phyloP scores from a whole-genome alignment of 2,113 vertebrate genomes.

The Chaetodon trifascialis region DNA sequence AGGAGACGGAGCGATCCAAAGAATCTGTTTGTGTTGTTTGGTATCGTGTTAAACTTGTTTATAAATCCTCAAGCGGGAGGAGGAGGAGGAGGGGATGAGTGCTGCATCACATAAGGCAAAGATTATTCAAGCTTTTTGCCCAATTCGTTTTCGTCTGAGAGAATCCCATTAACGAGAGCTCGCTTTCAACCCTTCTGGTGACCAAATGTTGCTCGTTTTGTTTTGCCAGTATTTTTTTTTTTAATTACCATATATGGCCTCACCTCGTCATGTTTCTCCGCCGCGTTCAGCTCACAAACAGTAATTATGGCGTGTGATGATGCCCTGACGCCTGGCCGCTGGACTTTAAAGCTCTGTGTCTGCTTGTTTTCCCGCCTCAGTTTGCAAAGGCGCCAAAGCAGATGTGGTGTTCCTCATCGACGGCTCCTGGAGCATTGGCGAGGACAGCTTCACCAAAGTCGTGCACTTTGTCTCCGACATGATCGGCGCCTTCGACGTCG shows the following conservation, averaged over 20 bases:
- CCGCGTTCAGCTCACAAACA: constrained; percentile 32
- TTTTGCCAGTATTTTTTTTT: constrained; percentile 33
- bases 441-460: constrained; percentile 97
- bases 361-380: constrained; percentile 75
- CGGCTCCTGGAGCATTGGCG: constrained; percentile 98
- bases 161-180: constrained; percentile 58
- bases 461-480: constrained; percentile 92
- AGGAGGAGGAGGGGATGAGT: not conserved
- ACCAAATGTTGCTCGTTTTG: constrained; percentile 64
- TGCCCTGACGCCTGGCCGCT: constrained; percentile 5
- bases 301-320: constrained; percentile 38
- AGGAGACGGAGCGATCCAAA: constrained; percentile 20
- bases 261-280: constrained; percentile 45
- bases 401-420: constrained; percentile 98
- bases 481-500: constrained; percentile 91
- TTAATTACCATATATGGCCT: constrained; percentile 46
- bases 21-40: constrained; percentile 31
- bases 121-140: constrained; percentile 45
- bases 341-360: constrained; percentile 5
- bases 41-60: constrained; percentile 46
- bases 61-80: constrained; percentile 8
- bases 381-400: constrained; percentile 97
- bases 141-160: constrained; percentile 33
- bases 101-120: constrained; percentile 52
- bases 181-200: constrained; percentile 57